Evolutionary conservation across 2,888 invertebrate genomes (phyloP).

Genomic region (Hecatera dysodea): DNA sequence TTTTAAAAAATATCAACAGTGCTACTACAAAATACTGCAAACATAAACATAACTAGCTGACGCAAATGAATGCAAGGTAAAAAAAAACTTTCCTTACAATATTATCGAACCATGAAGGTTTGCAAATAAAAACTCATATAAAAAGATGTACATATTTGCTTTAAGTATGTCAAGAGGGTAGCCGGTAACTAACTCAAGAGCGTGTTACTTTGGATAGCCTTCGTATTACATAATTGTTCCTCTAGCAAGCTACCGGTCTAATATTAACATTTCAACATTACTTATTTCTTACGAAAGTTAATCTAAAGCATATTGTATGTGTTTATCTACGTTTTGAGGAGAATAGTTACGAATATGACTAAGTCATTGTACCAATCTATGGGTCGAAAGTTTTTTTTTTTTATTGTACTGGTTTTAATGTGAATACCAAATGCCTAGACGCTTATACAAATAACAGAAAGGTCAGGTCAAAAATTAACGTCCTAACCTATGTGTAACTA

Average conservation of each 20-base stretch:
- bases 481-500: neutral
- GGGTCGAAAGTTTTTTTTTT: too few relatives aligned
- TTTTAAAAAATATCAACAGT: too few relatives aligned
- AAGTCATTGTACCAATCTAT: too few relatives aligned
- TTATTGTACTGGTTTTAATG: neutral
- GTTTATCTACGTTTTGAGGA: neutral
- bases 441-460: neutral
- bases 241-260: conserved; percentile 4
- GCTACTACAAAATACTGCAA: too few relatives aligned
- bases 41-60: neutral
- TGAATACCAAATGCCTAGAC: neutral
- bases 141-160: neutral
- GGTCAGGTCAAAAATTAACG: too few relatives aligned
- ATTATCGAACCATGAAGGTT: neutral
- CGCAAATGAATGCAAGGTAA: neutral
- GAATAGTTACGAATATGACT: neutral
- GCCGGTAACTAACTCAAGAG: conserved; percentile 25
- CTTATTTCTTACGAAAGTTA: conserved; percentile 25
- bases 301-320: neutral
- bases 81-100: neutral
- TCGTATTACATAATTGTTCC: conserved; percentile 19
- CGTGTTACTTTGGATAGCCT: neutral
- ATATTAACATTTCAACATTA: conserved; percentile 11
- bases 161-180: conserved; percentile 24
- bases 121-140: neutral